Base-by-base conservation (phyloP, 2,888 invertebrate species). In the Synanthedon andrenaeformis region DNA sequence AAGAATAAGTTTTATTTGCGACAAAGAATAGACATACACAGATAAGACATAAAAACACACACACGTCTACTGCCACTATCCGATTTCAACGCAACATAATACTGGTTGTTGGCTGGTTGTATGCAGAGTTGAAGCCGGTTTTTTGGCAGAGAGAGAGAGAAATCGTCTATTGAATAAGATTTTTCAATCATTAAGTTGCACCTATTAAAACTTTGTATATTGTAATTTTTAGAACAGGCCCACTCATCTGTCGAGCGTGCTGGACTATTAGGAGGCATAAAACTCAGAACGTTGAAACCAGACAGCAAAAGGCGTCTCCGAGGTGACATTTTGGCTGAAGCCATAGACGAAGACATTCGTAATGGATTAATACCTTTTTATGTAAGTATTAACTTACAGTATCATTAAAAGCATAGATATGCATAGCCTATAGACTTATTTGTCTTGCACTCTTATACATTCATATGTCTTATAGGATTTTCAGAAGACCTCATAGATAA, bases 341-440 rank as follows among this genome's bases (percentile, higher is more conserved):
- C 96, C 0, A 94, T 97, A 51, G 88, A 93, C 65, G 92, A 96
- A 71, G 99, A 99, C 81, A 89, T 92, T 55, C 91, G 91, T 54
- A 92, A 94, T 56, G 99, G 98, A 52, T 89, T 98, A 10, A 96
- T 99, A 71, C 99, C 99, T 19, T 99, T 99, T 82, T 98, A 94
- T 79, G 98, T 97, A 84, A 92, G 94, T 84, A 51, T 28, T 51
- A 13, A 5, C 3, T 35, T 1, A 19, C 10, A 8, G 23, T 19
- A 48, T 11, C 41, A 41, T 17, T n/a, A 13, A 17, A 2, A 14
- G 5, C 41, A n/a, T 6, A n/a, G 3, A 6, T 13, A 13, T 28
- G 17, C 48, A 35, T 10, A 35, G 6, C 8, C 35, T 35, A 35
- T 45, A n/a, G 6, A 45, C 14, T 45, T 45, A 45, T 45, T 45